Percentiles rank a stretch among this genome's conserved stretches.
phyloP scores from a whole-genome alignment of 30 jellyfish, hydroid and myxozoan genomes.

The Hydra vulgaris region DNA sequence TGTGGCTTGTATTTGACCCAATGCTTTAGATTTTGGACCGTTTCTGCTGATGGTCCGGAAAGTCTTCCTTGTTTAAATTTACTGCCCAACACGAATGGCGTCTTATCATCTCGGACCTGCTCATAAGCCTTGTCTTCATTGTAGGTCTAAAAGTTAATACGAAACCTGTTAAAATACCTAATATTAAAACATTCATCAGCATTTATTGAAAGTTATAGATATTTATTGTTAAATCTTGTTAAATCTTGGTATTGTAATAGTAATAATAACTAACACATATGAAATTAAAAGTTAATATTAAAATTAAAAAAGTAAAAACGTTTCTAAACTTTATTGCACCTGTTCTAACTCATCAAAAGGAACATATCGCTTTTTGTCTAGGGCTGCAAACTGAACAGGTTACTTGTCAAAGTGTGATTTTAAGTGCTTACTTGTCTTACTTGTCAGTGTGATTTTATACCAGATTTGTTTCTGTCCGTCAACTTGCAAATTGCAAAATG shows the following conservation, averaged over 20 bases:
- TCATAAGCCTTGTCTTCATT: background rate
- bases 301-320: background rate
- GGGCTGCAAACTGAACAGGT: background rate
- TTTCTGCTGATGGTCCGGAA: background rate
- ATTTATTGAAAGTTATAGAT: background rate
- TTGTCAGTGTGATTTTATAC: background rate
- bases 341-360: background rate
- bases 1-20: background rate
- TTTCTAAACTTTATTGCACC: background rate
- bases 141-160: background rate
- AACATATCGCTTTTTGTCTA: background rate
- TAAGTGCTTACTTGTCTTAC: too few relatives aligned
- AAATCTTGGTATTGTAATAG: background rate
- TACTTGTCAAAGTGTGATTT: background rate
- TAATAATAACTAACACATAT: background rate
- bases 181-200: background rate
- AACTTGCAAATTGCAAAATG: background rate
- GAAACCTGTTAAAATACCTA: background rate
- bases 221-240: background rate
- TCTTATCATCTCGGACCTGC: background rate
- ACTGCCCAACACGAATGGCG: background rate
- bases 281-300: background rate
- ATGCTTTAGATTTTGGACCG: background rate
- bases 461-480: background rate
- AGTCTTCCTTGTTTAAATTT: background rate